phyloP scores from a whole-genome alignment of 2,888 invertebrate species.

The Hydrotaea cyrtoneurina region DNA sequence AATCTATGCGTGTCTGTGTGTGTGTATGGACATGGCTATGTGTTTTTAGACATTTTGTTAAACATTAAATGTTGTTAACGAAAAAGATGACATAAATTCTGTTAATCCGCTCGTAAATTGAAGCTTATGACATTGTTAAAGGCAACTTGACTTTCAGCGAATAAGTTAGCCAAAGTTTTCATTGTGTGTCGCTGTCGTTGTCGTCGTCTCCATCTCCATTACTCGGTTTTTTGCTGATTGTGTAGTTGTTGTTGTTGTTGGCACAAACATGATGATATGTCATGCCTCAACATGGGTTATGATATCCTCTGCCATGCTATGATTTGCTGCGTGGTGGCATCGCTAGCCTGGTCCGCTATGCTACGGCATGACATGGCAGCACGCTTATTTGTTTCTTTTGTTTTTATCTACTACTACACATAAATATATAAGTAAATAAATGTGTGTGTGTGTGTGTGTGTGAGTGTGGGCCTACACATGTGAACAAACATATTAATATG shows the following conservation, averaged over 20 bases:
- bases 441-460: not conserved
- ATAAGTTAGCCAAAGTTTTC: constrained; percentile 17
- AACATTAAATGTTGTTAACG: constrained; percentile 63
- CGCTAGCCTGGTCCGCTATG: not conserved
- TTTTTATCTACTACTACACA: not conserved
- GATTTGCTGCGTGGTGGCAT: not conserved
- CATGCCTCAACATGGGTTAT: constrained; percentile 30
- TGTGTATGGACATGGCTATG: not conserved
- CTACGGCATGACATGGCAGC: not conserved
- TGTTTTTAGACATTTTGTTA: constrained; percentile 23
- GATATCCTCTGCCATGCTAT: not conserved
- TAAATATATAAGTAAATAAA: not conserved
- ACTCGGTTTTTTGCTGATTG: not conserved
- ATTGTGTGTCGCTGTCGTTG: not conserved
- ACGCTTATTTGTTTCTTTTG: constrained; percentile 13
- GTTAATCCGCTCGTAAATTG: constrained; percentile 64
- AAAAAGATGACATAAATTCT: constrained; percentile 62
- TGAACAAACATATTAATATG: constrained; percentile 5
- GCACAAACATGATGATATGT: constrained; percentile 11
- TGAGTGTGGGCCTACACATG: not conserved
- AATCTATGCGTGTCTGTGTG: not conserved
- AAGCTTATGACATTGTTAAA: constrained; percentile 64
- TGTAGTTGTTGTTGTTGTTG: not conserved
- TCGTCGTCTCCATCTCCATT: too few species aligned
- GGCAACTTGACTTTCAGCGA: constrained; percentile 51